Conservation (phyloP, 2,797 vertebrate genomes). For the Poecilia gillii region DNA sequence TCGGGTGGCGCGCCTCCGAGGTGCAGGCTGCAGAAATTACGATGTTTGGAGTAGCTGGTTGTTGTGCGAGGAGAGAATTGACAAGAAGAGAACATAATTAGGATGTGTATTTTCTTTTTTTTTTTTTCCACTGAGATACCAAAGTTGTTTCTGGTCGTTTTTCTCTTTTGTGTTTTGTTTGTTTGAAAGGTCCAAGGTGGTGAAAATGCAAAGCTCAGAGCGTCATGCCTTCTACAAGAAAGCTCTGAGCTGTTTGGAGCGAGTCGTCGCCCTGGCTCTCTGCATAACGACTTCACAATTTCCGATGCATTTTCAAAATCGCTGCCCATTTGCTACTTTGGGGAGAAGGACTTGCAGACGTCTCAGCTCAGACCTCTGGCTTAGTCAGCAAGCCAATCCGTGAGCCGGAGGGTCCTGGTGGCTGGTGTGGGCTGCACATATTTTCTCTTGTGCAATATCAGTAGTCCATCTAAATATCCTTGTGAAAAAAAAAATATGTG, state of each 20-base stretch:
- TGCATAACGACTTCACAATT: slow-evolving; percentile 2
- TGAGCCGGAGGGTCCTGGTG: background rate
- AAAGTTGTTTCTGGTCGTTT: slow-evolving; percentile 21
- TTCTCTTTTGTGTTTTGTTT: background rate
- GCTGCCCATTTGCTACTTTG: background rate
- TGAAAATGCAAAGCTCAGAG: background rate
- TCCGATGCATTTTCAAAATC: slow-evolving; percentile 2
- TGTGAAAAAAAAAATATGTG: background rate
- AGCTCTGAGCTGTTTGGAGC: background rate
- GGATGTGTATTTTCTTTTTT: slow-evolving; percentile 43
- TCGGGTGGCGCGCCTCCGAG: slow-evolving; percentile 52
- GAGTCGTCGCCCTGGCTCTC: background rate
- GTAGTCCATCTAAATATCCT: background rate
- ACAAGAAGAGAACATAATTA: slow-evolving; percentile 49
- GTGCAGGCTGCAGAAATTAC: slow-evolving; percentile 55
- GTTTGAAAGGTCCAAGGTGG: background rate
- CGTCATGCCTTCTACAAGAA: background rate
- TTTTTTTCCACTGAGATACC: slow-evolving; percentile 47
- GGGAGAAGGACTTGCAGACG: slow-evolving; percentile 1
- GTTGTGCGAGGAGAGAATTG: background rate
- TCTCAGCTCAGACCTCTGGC: background rate
- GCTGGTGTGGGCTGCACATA: background rate
- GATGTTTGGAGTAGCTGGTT: slow-evolving; percentile 5
- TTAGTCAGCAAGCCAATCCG: background rate
- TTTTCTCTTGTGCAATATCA: background rate